A percentile compares a stretch with the other conserved stretches of the same genome.
Conservation (phyloP, 2,888 invertebrate species). For the Idaea biselata region DNA sequence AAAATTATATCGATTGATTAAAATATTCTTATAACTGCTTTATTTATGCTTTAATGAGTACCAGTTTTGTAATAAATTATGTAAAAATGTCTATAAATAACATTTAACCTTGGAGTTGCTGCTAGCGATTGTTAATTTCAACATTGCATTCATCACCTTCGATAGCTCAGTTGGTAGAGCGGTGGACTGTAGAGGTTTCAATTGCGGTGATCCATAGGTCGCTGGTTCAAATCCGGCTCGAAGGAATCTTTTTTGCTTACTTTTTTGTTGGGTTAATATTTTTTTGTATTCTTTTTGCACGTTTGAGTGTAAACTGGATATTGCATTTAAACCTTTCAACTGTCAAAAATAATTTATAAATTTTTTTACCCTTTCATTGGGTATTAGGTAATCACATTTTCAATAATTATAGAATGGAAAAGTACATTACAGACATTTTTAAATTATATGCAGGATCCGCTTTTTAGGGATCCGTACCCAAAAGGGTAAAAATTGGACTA, state of each 20-base stretch:
- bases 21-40: background rate
- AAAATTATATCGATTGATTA: background rate
- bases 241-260: slow-evolving; percentile 56
- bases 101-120: background rate
- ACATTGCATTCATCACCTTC: slow-evolving; percentile 41
- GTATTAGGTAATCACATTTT: too few species aligned
- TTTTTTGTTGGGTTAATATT: slow-evolving; percentile 8
- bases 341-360: too few species aligned
- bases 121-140: slow-evolving; percentile 23
- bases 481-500: too few species aligned
- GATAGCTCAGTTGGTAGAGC: slow-evolving; percentile 82
- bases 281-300: too few species aligned
- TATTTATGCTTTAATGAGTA: background rate
- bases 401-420: too few species aligned
- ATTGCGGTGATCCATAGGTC: slow-evolving; percentile 77
- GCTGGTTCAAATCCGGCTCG: slow-evolving; percentile 84
- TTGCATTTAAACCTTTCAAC: too few species aligned
- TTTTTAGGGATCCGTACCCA: too few species aligned
- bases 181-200: slow-evolving; percentile 73
- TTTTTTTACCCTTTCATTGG: too few species aligned
- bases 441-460: too few species aligned
- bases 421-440: too few species aligned
- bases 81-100: background rate
- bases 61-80: background rate
- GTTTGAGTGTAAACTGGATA: background rate